These are phyloP conservation scores for Pelochelys cantorii DNA, from an alignment of 2,797 vertebrate genomes.

Conservation along the genomic window DNA sequence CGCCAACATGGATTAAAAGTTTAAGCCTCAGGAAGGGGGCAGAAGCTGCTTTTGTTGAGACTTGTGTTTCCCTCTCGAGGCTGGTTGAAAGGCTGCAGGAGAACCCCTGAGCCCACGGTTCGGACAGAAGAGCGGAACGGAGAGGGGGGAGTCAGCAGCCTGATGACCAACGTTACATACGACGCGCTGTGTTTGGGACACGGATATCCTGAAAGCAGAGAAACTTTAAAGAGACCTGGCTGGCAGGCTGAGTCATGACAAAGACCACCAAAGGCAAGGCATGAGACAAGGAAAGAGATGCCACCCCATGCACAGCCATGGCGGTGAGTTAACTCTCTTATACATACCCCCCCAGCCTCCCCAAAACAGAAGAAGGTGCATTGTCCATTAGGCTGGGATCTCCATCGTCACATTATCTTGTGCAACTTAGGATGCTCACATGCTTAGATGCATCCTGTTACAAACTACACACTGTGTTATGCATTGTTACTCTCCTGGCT, in stretches of 20 bases:
- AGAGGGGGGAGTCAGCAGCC: neutral
- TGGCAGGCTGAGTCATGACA: neutral
- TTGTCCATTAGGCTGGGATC: constrained; percentile 26
- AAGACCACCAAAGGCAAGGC: neutral
- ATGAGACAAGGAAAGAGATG: neutral
- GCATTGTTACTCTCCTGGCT: neutral
- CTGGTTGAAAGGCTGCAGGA: neutral
- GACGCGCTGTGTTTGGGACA: neutral
- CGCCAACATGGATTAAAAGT: neutral
- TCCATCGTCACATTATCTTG: neutral
- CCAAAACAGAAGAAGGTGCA: constrained; percentile 11
- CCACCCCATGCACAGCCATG: neutral
- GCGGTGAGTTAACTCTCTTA: neutral
- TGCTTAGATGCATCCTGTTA: neutral
- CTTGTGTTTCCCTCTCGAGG: neutral
- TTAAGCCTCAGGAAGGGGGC: neutral
- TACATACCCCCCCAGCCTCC: neutral
- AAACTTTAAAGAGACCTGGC: neutral
- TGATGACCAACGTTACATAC: neutral
- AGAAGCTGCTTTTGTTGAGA: neutral
- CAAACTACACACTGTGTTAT: neutral
- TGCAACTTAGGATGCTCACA: constrained; percentile 18
- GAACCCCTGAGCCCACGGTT: neutral
- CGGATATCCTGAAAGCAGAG: neutral
- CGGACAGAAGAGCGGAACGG: neutral